Base-by-base conservation (phyloP, 2,113 vertebrate species). In the Macrotus californicus region DNA sequence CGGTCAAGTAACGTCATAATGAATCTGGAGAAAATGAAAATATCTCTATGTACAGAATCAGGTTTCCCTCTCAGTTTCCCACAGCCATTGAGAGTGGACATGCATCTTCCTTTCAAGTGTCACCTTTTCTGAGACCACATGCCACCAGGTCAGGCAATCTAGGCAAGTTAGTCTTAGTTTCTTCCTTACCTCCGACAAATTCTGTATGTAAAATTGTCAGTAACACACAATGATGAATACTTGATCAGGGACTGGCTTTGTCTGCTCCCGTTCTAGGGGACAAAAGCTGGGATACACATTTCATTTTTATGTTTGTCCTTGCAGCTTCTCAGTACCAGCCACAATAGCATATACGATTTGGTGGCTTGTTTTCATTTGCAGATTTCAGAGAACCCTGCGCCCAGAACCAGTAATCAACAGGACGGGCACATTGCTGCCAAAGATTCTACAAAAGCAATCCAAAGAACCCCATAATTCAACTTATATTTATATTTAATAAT, bases 281-380 rank as follows among this genome's bases (percentile, higher is more conserved):
- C 83, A 95, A 94, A 97, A 97, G 96, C 93, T 95, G 91, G 89
- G 92, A 96, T 97, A 94, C 91, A 94, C 83, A 93, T 98, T 97
- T 97, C 93, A 98, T 97, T 97, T 98, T 97, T 93, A 96, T 97
- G 94, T 97, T 97, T 98, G 84, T 90, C 96, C 92, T 97, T 97
- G 88, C 94, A 98, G 92, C 84, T 97, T 89, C 88, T 97, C 91
- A 89, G 88, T 94, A 98, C 87, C 93, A 97, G 97, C 94, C 89
- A 94, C 83, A 96, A 94, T 97, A 96, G 97, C 91, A 92, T 95
- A 95, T 88, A 97, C 83, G 97, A 95, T 97, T 96, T 98, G 67
- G 91, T 94, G 75, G 48, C 69, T 93, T 97, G 73, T 95, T 96
- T 93, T 87, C 93, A 72, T 84, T 82, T 75, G 72, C 90, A 92